phyloP scores from a whole-genome alignment of 2,888 invertebrate genomes.

The Cetonia aurata region DNA sequence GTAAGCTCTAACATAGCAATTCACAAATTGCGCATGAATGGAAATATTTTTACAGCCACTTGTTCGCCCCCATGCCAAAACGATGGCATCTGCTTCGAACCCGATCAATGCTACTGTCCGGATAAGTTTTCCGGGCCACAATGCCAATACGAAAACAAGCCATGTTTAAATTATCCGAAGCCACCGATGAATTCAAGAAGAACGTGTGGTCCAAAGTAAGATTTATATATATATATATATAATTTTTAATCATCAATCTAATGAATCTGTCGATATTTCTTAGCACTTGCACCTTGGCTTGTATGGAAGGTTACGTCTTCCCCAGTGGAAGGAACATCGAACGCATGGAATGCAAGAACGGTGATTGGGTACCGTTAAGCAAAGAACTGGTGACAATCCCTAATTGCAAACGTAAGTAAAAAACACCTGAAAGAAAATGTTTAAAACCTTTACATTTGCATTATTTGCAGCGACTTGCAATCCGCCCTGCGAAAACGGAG shows the following conservation, averaged over 20 bases:
- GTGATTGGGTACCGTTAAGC: slow-evolving; percentile 78
- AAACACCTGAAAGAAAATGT: not conserved
- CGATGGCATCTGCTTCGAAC: slow-evolving; percentile 82
- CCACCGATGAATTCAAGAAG: slow-evolving; percentile 76
- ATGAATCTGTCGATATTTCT: not conserved
- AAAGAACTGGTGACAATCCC: slow-evolving; percentile 74
- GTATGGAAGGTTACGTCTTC: slow-evolving; percentile 76
- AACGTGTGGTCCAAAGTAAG: slow-evolving; percentile 76
- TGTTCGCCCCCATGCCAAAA: slow-evolving; percentile 84
- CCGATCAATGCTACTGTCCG: slow-evolving; percentile 82
- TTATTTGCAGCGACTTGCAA: slow-evolving; percentile 71
- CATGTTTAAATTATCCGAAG: slow-evolving; percentile 77
- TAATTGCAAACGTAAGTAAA: slow-evolving; percentile 76
- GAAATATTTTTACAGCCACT: slow-evolving; percentile 70
- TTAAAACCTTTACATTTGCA: not conserved
- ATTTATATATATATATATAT: too few relatives aligned
- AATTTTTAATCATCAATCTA: slow-evolving; percentile 48
- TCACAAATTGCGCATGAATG: too few relatives aligned
- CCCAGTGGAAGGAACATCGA: slow-evolving; percentile 78
- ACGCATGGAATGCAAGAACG: slow-evolving; percentile 77
- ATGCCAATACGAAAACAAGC: slow-evolving; percentile 81
- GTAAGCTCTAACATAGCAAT: slow-evolving; percentile 62
- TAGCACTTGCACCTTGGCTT: slow-evolving; percentile 78
- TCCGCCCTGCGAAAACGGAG: slow-evolving; percentile 84
- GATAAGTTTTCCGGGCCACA: slow-evolving; percentile 78